Percentiles rank a stretch among this genome's conserved stretches.
Conservation (phyloP, 2,888 invertebrate species). For the Leuctra nigra region DNA sequence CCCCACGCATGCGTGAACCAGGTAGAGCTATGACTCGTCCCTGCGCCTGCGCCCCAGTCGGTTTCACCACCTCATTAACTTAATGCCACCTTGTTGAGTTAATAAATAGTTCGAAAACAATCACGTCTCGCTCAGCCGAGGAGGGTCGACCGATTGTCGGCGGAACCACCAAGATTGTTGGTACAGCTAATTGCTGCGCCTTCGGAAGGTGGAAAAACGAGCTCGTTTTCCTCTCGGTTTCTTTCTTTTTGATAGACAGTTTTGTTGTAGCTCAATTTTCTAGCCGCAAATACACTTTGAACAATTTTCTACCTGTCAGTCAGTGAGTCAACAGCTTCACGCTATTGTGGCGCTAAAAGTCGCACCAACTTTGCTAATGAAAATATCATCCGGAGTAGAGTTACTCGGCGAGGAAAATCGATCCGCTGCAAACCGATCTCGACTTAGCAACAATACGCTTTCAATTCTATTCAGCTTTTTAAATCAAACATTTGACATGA, state of each 20-base stretch:
- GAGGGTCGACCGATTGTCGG: background rate
- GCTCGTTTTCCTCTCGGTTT: background rate
- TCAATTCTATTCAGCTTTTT: too few species aligned
- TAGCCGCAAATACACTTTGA: background rate
- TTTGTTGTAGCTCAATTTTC: conserved; percentile 13
- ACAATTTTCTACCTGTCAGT: conserved; percentile 15
- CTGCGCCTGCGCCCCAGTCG: background rate
- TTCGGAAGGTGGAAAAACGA: conserved; percentile 11
- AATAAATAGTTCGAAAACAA: conserved; percentile 18
- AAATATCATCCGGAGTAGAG: too few species aligned
- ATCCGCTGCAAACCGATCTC: too few species aligned
- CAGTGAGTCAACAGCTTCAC: background rate
- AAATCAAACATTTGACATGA: too few species aligned
- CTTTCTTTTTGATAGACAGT: conserved; percentile 8
- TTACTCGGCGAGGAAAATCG: too few species aligned
- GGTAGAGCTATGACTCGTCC: background rate
- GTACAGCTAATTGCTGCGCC: conserved; percentile 4
- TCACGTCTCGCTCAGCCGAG: background rate
- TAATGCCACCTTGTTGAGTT: conserved; percentile 13
- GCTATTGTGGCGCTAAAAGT: too few species aligned
- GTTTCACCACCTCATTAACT: conserved; percentile 20
- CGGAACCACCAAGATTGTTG: background rate
- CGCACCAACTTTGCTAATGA: too few species aligned
- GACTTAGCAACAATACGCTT: too few species aligned
- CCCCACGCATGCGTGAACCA: background rate